These are phyloP conservation scores for Drosophila lacertosa DNA, from an alignment of 1,140 invertebrate genomes.

Conservation along the genomic window DNA sequence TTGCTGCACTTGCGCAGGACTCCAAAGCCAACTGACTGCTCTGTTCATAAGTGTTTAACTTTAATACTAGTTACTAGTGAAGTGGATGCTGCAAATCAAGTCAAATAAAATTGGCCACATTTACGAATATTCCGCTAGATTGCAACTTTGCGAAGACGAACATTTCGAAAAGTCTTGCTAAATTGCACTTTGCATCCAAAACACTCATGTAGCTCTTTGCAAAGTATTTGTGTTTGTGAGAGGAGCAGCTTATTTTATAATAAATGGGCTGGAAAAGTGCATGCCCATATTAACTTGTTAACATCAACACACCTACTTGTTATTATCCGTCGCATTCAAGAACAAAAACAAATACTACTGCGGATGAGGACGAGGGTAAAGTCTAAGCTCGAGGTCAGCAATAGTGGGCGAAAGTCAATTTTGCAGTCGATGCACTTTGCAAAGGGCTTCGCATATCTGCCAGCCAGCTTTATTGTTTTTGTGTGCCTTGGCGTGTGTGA, in stretches of 20 bases:
- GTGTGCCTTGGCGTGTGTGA: conserved; percentile 3
- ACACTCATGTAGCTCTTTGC: conserved; percentile 20
- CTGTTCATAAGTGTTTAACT: conserved; percentile 50
- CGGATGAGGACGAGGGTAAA: conserved; percentile 3
- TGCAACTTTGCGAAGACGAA: conserved; percentile 62
- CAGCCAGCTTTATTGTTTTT: conserved; percentile 13
- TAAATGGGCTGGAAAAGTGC: conserved; percentile 64
- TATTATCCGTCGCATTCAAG: conserved; percentile 69
- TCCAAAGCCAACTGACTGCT: conserved; percentile 40
- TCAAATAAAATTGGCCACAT: conserved; percentile 55
- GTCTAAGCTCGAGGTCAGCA: conserved; percentile 32
- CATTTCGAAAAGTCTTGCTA: conserved; percentile 45
- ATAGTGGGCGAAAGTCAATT: conserved; percentile 38
- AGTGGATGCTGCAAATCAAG: conserved; percentile 37
- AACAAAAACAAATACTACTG: conserved; percentile 66
- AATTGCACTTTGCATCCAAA: conserved; percentile 28
- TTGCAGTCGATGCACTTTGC: conserved; percentile 58
- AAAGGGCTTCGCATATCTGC: conserved; percentile 12
- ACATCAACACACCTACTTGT: conserved; percentile 42
- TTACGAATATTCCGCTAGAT: conserved; percentile 55
- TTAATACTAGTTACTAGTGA: conserved; percentile 21
- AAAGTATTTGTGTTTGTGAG: conserved; percentile 19
- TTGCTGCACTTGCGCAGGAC: conserved; percentile 19
- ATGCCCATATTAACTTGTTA: conserved; percentile 43
- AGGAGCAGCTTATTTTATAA: conserved; percentile 49